Evolutionary conservation across 2,113 vertebrate species (phyloP).

Genomic region (Leptobrachium ailaonicum): DNA sequence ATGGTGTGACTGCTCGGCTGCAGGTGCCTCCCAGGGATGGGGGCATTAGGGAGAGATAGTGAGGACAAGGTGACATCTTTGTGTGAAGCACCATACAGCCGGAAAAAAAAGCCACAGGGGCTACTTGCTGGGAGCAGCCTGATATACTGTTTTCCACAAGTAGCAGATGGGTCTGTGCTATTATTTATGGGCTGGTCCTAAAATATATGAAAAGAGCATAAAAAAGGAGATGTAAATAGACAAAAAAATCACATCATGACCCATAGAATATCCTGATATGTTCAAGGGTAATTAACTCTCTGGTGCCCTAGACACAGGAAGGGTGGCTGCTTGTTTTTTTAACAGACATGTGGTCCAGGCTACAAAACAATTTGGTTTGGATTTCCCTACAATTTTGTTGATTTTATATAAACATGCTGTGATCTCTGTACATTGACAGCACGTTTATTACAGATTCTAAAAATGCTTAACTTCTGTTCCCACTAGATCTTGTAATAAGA

Average conservation of each 20-base stretch:
- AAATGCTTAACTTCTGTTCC: too few relatives aligned
- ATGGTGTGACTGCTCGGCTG: slow-evolving; percentile 55
- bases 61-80: slow-evolving; percentile 2
- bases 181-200: neutral
- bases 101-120: neutral
- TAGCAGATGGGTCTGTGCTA: neutral
- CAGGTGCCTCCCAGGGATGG: slow-evolving; percentile 64
- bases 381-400: too few relatives aligned
- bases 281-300: neutral
- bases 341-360: slow-evolving; percentile 8
- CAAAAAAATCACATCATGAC: slow-evolving; percentile 1
- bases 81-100: neutral
- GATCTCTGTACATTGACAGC: too few relatives aligned
- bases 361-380: neutral
- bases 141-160: neutral
- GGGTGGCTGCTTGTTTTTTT: slow-evolving; percentile 4
- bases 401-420: too few relatives aligned
- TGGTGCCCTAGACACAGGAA: neutral
- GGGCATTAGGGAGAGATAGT: neutral
- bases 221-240: neutral
- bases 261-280: neutral
- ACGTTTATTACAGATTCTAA: too few relatives aligned
- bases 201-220: neutral
- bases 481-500: too few relatives aligned
- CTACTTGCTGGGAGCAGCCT: neutral